These are phyloP conservation scores for Gallinago nigripennis DNA, from an alignment of 2,797 vertebrate species.

Conservation along the genomic window DNA sequence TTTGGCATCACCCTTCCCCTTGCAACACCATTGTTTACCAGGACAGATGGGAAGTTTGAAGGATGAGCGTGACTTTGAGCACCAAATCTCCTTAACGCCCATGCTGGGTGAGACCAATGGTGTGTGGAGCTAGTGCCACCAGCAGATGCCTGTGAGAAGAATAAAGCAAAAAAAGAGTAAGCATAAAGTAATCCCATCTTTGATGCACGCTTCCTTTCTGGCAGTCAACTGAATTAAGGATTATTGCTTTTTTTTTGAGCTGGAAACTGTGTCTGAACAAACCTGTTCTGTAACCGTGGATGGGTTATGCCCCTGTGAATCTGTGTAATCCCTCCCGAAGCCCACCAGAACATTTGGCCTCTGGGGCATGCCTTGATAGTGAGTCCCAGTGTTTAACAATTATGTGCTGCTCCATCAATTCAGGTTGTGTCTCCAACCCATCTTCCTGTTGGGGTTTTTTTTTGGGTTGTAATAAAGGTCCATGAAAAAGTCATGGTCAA, in stretches of 20 bases:
- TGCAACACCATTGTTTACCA: fast-evolving
- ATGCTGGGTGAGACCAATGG: background rate
- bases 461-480: background rate
- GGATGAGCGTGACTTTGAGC: background rate
- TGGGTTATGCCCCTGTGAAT: background rate
- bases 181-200: background rate
- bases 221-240: background rate
- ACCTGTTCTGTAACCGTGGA: background rate
- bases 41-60: background rate
- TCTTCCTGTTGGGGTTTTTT: background rate
- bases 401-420: background rate
- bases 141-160: background rate
- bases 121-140: fast-evolving
- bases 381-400: background rate
- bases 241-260: background rate
- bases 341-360: background rate
- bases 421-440: background rate
- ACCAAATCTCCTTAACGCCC: background rate
- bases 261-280: background rate
- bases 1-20: background rate
- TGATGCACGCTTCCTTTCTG: background rate
- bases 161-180: background rate
- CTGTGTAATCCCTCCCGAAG: background rate
- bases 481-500: background rate
- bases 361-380: fast-evolving